These are phyloP conservation scores for Aspidoscelis tigris DNA, from an alignment of 2,113 vertebrate species.

Conservation along the genomic window DNA sequence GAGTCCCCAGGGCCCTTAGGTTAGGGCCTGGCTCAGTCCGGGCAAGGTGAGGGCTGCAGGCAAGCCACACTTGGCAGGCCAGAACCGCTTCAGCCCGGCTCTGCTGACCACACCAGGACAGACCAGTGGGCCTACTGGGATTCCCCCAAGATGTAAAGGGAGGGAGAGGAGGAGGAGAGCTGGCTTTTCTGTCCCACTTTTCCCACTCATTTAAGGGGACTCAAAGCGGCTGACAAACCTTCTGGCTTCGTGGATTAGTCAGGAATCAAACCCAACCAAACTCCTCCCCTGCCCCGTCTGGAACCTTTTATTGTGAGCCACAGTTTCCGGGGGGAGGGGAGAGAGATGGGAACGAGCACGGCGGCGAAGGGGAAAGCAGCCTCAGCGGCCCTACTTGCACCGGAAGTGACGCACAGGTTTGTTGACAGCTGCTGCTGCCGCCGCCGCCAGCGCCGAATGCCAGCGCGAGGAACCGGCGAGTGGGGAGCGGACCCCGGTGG, in stretches of 20 bases:
- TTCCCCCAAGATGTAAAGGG: neutral
- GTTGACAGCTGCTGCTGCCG: conserved; percentile 83
- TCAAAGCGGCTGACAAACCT: too few relatives aligned
- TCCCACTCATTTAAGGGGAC: too few relatives aligned
- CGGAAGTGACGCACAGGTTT: conserved; percentile 81
- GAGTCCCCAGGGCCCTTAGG: too few relatives aligned
- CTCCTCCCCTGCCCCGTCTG: neutral
- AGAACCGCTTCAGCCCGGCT: too few relatives aligned
- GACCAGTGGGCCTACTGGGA: neutral
- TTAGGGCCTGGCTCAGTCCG: too few relatives aligned
- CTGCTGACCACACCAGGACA: neutral
- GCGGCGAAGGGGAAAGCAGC: neutral
- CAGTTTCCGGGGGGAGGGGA: neutral
- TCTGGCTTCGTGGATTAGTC: neutral
- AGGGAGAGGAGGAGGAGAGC: too few relatives aligned
- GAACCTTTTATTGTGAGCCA: too few relatives aligned
- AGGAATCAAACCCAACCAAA: too few relatives aligned
- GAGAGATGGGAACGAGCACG: neutral
- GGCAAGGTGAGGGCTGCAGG: too few relatives aligned
- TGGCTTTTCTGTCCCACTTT: too few relatives aligned
- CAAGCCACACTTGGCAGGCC: too few relatives aligned
- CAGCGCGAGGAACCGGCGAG: conserved; percentile 34
- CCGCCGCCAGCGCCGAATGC: conserved; percentile 60
- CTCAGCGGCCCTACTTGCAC: neutral
- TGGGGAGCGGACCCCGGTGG: conserved; percentile 30